These are phyloP conservation scores for Umimayanthus kanabou DNA, from an alignment of 92 coral and sea anemone species.

Conservation along the genomic window DNA sequence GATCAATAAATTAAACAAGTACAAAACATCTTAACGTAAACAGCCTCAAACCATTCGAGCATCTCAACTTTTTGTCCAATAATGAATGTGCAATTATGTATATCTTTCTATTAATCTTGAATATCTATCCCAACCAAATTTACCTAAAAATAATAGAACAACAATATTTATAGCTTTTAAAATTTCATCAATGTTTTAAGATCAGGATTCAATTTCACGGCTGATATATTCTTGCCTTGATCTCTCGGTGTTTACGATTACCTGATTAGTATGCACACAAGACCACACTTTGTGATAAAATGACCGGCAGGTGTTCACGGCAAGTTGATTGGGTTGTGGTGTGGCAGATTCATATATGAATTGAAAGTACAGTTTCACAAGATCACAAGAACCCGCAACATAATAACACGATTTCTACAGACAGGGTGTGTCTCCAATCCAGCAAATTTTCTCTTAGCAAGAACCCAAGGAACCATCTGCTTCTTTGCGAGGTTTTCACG, in stretches of 20 bases:
- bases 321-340: background rate
- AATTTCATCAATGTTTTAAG: conserved; percentile 8
- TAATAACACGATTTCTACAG: conserved; percentile 25
- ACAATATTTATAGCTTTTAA: background rate
- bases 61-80: background rate
- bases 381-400: conserved; percentile 15
- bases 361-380: background rate
- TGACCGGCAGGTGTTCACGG: conserved; percentile 18
- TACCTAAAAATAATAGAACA: background rate
- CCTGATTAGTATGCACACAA: conserved; percentile 4
- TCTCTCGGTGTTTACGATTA: conserved; percentile 16
- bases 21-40: background rate
- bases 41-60: background rate
- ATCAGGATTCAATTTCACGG: conserved; percentile 4
- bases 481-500: background rate
- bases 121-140: background rate
- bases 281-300: conserved; percentile 27
- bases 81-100: background rate
- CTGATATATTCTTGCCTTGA: background rate
- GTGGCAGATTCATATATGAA: background rate
- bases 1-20: background rate
- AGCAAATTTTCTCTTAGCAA: background rate
- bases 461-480: conserved; percentile 9
- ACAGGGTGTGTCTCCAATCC: conserved; percentile 30
- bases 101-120: background rate